Conservation (phyloP, 2,113 vertebrate genomes). For the Strix uralensis region DNA sequence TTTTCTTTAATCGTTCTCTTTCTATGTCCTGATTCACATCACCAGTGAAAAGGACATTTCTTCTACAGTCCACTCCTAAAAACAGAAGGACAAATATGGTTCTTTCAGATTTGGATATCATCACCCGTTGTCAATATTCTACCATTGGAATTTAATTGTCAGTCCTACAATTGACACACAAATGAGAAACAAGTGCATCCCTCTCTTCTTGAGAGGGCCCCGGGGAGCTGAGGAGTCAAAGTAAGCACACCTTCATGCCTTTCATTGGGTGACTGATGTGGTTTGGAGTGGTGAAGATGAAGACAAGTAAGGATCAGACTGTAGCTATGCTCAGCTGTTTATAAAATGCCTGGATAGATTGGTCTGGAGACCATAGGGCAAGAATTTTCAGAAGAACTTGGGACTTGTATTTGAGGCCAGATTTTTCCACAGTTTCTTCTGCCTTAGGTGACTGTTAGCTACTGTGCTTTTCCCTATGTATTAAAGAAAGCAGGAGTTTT, state of each 20-base stretch:
- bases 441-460: not conserved
- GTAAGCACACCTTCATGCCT: not conserved
- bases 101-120: not conserved
- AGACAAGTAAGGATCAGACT: not conserved
- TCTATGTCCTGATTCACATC: not conserved
- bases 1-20: not conserved
- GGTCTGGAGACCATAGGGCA: fast-evolving
- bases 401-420: not conserved
- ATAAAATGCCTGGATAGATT: not conserved
- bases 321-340: not conserved
- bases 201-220: not conserved
- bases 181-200: not conserved
- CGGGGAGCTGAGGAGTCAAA: not conserved
- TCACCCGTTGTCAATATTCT: not conserved
- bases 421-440: not conserved
- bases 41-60: not conserved
- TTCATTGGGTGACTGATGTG: not conserved
- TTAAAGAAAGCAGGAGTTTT: not conserved
- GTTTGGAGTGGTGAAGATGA: not conserved
- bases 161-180: not conserved
- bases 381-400: not conserved
- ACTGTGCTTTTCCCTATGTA: not conserved
- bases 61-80: not conserved
- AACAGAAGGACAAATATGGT: not conserved
- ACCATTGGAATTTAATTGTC: not conserved